These are phyloP conservation scores for Adineta ricciae DNA, from an alignment of 2,888 invertebrate species.

Conservation along the genomic window DNA sequence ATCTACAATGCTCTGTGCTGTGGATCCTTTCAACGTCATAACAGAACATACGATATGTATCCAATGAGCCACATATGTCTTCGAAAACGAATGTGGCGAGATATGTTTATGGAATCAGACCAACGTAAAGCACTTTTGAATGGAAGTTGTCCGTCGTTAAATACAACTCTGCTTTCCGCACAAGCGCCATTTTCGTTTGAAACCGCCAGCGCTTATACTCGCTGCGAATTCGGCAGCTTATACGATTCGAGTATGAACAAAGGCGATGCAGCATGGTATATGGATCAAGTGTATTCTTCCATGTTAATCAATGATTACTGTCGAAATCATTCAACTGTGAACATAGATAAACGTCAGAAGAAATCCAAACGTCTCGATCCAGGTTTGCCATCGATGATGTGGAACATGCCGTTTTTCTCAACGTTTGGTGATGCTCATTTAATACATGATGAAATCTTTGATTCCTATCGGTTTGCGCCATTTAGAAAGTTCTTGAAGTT, in stretches of 20 bases:
- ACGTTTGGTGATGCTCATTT: background rate
- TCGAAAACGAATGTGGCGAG: constrained; percentile 22
- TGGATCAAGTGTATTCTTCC: constrained; percentile 22
- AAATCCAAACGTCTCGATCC: background rate
- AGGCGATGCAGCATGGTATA: constrained; percentile 22
- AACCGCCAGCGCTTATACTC: background rate
- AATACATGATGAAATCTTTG: background rate
- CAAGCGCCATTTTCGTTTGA: background rate
- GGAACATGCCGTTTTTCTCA: background rate
- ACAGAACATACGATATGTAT: constrained; percentile 22
- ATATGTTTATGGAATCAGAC: background rate
- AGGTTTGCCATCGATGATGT: background rate
- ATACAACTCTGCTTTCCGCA: background rate
- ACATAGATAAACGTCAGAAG: background rate
- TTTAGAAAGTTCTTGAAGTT: background rate
- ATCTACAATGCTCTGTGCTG: constrained; percentile 26
- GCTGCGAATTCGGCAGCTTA: background rate
- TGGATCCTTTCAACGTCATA: background rate
- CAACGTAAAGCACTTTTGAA: background rate
- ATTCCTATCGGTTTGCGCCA: background rate
- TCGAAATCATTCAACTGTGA: background rate
- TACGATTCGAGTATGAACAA: background rate
- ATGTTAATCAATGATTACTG: background rate
- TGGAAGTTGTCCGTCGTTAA: background rate
- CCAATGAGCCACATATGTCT: constrained; percentile 30